Evolutionary conservation across 2,113 vertebrate species (phyloP), one percentile per base, ranked within the genome.

Genomic region (Cromileptes altivelis): DNA sequence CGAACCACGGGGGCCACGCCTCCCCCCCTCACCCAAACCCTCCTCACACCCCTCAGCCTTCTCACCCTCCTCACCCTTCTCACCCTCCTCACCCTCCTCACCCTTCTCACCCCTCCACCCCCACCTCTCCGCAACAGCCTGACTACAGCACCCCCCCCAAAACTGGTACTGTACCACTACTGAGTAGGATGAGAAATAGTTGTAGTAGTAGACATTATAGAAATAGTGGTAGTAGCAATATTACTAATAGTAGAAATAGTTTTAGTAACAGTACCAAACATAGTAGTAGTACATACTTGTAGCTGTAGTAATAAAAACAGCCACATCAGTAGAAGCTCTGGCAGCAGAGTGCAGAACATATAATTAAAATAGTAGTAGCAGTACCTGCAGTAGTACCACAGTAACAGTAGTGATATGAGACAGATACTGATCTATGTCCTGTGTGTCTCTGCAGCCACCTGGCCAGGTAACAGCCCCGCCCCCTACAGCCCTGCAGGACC

Each of bases 391-490:
- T 91, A 33, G 23, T 23, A 14, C 37, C 1, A 14, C 5, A 49
- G 25, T 15, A 61, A 1, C 4, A 25, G 17, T 18, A 55, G 23
- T 50, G 11, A 4, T 49, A 21, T 33, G 12, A 10, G 18, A 23
- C 79, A 45, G 13, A 30, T 49, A 2, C 40, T 64, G 1, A 33
- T 4, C 30, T 57, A 25, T 78, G 8, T 60, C 15, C 40, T 73
- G 18, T 74, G 57, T 78, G 73, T 88, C 45, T 55, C 62, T 27
- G 65, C 90, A 94, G 94, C 87, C 19, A 88, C 90, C 42, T 97
- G 96, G 96, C 92, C 94, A 49, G 92, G 94, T 81, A 90, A 83
- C 27, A 92, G 81, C 70, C 82, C 94, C 0, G 78, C 92, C 55
- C 78, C 91, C 84, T 97, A 96, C 78, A 86, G 92, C 3, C 89